Percentiles rank a stretch among this genome's conserved stretches.
Conservation (phyloP, 2,888 invertebrate species). For the Leptopilina drosophilae region DNA sequence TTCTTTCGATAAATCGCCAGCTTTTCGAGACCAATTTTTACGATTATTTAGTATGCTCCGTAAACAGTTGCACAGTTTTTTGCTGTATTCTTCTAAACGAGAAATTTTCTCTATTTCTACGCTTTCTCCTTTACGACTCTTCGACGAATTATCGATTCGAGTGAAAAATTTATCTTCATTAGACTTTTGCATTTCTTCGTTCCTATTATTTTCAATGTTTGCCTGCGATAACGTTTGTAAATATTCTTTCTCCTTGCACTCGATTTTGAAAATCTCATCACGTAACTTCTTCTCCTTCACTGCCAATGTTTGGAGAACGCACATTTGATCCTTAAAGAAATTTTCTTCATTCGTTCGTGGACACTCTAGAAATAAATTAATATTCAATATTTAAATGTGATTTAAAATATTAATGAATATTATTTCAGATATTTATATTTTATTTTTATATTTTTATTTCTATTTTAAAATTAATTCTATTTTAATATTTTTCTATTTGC, state of each 20-base stretch:
- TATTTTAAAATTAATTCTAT: too few species aligned
- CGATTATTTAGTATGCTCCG: conserved; percentile 47
- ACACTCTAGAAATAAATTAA: background rate
- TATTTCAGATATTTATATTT: too few species aligned
- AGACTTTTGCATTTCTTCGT: conserved; percentile 19
- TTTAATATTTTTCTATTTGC: too few species aligned
- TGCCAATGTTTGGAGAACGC: conserved; percentile 46
- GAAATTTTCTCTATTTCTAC: conserved; percentile 42
- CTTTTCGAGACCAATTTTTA: conserved; percentile 41
- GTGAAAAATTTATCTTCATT: background rate
- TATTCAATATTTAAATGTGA: background rate
- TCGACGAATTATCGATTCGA: background rate
- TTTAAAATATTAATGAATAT: too few species aligned
- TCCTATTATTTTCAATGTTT: background rate
- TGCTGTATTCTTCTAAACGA: conserved; percentile 47
- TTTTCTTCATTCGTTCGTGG: background rate
- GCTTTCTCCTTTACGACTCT: conserved; percentile 23
- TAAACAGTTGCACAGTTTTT: conserved; percentile 48
- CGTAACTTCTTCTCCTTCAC: conserved; percentile 50
- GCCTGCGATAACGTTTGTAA: conserved; percentile 34
- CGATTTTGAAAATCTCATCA: conserved; percentile 53
- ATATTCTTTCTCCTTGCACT: conserved; percentile 51
- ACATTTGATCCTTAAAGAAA: conserved; percentile 18
- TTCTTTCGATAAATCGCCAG: conserved; percentile 45
- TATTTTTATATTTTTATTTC: too few species aligned